A percentile compares a stretch with the other conserved stretches of the same genome.
Conservation (phyloP, 2,113 vertebrate genomes). For the Mobula hypostoma region DNA sequence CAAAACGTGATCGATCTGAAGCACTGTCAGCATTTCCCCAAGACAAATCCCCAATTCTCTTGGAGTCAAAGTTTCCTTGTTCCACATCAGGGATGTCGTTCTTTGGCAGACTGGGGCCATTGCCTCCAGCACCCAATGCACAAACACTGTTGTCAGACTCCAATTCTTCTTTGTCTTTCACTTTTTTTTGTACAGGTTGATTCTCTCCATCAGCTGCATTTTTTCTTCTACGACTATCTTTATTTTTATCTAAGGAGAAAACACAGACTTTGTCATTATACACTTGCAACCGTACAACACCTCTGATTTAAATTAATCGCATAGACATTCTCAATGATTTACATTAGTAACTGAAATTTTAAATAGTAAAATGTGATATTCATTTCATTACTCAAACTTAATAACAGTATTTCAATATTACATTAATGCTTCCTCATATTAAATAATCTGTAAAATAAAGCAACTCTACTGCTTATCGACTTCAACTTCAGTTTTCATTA, state of each 20-base stretch:
- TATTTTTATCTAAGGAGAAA: constrained; percentile 51
- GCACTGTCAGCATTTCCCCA: constrained; percentile 31
- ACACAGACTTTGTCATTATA: background rate
- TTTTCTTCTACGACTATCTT: constrained; percentile 80
- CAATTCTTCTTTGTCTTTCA: constrained; percentile 70
- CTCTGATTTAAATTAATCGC: background rate
- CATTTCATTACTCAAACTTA: background rate
- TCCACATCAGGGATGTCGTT: constrained; percentile 57
- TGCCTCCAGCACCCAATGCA: constrained; percentile 53
- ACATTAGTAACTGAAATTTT: background rate
- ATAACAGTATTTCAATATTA: background rate
- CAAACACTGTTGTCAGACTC: constrained; percentile 61
- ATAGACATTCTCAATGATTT: background rate
- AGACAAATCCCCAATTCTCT: constrained; percentile 1
- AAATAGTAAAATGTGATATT: background rate
- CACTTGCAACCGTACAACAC: background rate
- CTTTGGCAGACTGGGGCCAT: constrained; percentile 49
- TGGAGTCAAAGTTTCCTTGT: constrained; percentile 42
- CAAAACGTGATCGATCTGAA: constrained; percentile 49
- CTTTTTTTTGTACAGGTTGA: constrained; percentile 82
- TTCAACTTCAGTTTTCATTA: background rate
- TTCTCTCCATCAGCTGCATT: constrained; percentile 77
- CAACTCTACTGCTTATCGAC: background rate
- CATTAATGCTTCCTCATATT: background rate
- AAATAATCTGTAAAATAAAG: background rate